Conservation (phyloP, 2,797 vertebrate species). For the Fringilla coelebs region DNA sequence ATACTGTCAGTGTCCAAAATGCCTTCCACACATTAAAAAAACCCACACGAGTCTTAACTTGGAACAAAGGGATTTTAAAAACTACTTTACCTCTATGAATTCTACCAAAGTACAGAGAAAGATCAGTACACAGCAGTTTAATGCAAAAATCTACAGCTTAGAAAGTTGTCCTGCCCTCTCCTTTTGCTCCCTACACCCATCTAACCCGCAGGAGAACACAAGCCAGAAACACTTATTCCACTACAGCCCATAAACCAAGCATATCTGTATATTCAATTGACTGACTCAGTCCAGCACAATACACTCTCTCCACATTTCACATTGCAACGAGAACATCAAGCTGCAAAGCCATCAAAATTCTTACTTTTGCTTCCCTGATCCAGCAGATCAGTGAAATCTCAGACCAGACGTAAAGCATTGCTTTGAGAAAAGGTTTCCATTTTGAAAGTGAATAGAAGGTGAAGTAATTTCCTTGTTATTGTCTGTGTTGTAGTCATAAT, state of each 20-base stretch:
- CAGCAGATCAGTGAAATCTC: not conserved
- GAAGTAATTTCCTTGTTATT: conserved; percentile 7
- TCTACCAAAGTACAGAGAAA: not conserved
- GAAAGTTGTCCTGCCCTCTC: not conserved
- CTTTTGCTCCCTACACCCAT: not conserved
- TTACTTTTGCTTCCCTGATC: not conserved
- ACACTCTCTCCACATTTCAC: not conserved
- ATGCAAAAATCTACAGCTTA: not conserved
- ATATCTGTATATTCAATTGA: not conserved
- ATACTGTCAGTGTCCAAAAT: not conserved
- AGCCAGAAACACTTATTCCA: not conserved
- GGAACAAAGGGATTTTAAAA: not conserved
- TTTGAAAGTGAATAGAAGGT: not conserved
- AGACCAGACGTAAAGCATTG: not conserved
- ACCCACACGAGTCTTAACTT: not conserved
- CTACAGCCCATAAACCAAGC: not conserved
- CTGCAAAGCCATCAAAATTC: not conserved
- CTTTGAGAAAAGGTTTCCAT: not conserved
- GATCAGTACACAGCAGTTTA: not conserved
- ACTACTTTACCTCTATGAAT: not conserved
- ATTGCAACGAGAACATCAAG: not conserved
- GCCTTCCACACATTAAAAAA: not conserved
- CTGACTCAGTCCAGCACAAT: not conserved
- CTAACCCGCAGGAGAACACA: not conserved
- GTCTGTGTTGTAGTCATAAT: not conserved